These are phyloP conservation scores for Acipenser oxyrinchus DNA, from an alignment of 2,797 vertebrate genomes.

Conservation along the genomic window DNA sequence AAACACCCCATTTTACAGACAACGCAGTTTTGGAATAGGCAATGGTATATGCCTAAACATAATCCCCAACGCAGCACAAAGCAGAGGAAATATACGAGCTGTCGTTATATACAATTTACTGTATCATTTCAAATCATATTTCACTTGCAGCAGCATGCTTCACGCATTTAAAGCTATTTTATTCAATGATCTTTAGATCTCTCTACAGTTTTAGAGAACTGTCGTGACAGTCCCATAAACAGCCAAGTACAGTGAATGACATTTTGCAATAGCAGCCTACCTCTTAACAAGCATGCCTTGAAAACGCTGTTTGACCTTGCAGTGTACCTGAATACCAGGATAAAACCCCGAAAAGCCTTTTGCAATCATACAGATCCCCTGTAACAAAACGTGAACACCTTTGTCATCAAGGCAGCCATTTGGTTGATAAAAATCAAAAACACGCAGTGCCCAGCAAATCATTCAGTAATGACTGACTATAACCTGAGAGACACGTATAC, in stretches of 20 bases:
- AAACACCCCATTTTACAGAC: too few species aligned
- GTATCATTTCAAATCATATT: too few species aligned
- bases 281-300: slow-evolving; percentile 12
- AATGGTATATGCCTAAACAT: too few species aligned
- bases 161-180: too few species aligned
- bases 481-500: not conserved
- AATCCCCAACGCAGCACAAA: too few species aligned
- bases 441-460: not conserved
- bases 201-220: too few species aligned
- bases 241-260: not conserved
- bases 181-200: too few species aligned
- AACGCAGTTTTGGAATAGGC: too few species aligned
- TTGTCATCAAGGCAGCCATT: not conserved
- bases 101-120: too few species aligned
- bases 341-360: slow-evolving; percentile 28
- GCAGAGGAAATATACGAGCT: too few species aligned
- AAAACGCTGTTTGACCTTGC: slow-evolving; percentile 51
- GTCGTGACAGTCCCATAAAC: not conserved
- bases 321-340: slow-evolving; percentile 44
- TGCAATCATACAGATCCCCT: slow-evolving; percentile 12
- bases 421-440: not conserved
- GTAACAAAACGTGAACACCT: slow-evolving; percentile 21
- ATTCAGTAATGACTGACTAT: slow-evolving; percentile 1
- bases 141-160: too few species aligned
- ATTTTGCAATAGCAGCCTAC: not conserved